Percentiles rank a stretch among this genome's conserved stretches.
phyloP scores from a whole-genome alignment of 2,113 vertebrate species.

The Epinephelus lanceolatus region DNA sequence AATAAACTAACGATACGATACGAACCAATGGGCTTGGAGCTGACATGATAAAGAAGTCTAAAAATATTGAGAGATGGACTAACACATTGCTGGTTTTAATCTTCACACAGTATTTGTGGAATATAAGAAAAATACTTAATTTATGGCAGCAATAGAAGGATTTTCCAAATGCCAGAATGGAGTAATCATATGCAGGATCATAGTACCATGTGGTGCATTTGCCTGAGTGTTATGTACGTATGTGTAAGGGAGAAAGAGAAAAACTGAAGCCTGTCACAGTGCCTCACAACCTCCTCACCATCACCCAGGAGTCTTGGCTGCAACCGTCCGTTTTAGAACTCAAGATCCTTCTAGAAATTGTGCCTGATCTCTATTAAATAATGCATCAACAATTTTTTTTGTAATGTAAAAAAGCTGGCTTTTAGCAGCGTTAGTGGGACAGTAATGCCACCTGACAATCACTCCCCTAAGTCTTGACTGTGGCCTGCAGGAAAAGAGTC shows the following conservation, averaged over 20 bases:
- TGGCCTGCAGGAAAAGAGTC: conserved; percentile 74
- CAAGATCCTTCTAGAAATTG: conserved; percentile 77
- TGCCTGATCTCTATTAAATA: conserved; percentile 83
- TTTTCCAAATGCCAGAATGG: not conserved
- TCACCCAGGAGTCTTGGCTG: conserved; percentile 60
- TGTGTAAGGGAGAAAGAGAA: not conserved
- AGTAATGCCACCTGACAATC: conserved; percentile 86
- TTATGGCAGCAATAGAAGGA: not conserved
- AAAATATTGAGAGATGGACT: not conserved
- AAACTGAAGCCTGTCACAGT: conserved; percentile 37
- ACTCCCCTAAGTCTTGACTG: conserved; percentile 80
- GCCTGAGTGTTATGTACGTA: not conserved
- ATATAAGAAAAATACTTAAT: not conserved
- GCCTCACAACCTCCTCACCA: conserved; percentile 21
- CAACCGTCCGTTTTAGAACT: conserved; percentile 66
- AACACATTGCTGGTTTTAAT: not conserved
- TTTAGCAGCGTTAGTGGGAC: conserved; percentile 78
- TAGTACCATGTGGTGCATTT: not conserved
- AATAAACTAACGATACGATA: too few relatives aligned
- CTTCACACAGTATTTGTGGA: not conserved
- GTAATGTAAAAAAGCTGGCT: conserved; percentile 82
- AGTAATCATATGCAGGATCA: not conserved
- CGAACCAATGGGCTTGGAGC: too few relatives aligned
- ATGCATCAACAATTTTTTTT: conserved; percentile 81
- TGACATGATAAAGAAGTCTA: too few relatives aligned